A percentile compares a stretch with the other conserved stretches of the same genome.
phyloP scores from a whole-genome alignment of 2,113 vertebrate genomes.

The Megaleporinus macrocephalus region DNA sequence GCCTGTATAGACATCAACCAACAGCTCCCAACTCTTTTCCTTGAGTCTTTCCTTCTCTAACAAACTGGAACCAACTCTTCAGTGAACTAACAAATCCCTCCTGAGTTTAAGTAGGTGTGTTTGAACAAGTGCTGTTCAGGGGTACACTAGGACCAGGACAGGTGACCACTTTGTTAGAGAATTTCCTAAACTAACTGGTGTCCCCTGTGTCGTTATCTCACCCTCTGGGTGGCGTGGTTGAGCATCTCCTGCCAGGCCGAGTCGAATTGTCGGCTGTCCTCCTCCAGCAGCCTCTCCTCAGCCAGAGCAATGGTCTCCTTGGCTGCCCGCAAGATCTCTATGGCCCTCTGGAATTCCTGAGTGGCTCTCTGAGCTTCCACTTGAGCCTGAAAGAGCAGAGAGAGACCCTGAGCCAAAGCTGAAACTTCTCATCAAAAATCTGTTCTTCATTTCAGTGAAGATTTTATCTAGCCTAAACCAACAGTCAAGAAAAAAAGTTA shows the following conservation, averaged over 20 bases:
- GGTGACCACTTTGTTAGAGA: background rate
- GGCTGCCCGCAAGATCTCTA: slow-evolving; percentile 90
- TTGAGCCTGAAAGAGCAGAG: slow-evolving; percentile 39
- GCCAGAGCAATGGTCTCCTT: slow-evolving; percentile 97
- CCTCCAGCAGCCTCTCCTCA: slow-evolving; percentile 91
- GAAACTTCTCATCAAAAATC: background rate
- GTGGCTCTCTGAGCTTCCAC: slow-evolving; percentile 90
- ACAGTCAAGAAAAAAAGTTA: no score
- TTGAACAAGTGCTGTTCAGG: no score
- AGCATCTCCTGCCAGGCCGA: slow-evolving; percentile 99
- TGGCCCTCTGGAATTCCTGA: slow-evolving; percentile 95
- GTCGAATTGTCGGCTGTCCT: slow-evolving; percentile 94
- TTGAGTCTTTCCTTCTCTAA: no score
- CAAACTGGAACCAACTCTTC: no score
- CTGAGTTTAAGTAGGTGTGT: no score
- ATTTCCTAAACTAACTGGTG: background rate
- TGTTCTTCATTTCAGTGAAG: background rate
- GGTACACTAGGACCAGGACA: background rate
- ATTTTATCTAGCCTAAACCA: no score
- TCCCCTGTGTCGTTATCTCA: slow-evolving; percentile 62
- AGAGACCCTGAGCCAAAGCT: background rate
- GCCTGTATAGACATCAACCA: no score
- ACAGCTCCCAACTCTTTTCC: no score
- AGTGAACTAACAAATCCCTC: no score
- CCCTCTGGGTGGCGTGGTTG: slow-evolving; percentile 95